Base-by-base conservation (phyloP, 2,888 invertebrate species). In the Tenthredo amoena region DNA sequence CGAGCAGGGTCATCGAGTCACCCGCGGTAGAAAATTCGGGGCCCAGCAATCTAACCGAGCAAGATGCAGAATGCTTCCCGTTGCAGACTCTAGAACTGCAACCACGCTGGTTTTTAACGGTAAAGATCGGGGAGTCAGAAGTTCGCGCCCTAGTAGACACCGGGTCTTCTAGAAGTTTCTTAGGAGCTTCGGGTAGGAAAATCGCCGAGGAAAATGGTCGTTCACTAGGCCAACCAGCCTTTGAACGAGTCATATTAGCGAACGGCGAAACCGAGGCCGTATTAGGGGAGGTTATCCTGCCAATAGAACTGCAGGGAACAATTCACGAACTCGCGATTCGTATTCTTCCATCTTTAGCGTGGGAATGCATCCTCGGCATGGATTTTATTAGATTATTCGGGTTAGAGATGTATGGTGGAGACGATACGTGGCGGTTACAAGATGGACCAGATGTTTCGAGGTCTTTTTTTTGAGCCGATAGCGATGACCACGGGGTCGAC, bases 201-300 rank as follows among this genome's bases (percentile, higher is more conserved):
- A 9, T 68, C 87, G 90, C 31, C 3, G 12, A 10, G 1, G 65
- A 65, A 21, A 12, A n/a, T 21, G 65, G 65, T 6, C 6, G 6
- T 4, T 6, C 21, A 10, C 6, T 65, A 3, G n/a, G 21, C 1
- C 2, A 21, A 65, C 65, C 65, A 15, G 26, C 26, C 65, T 65
- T 15, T n/a, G 7, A 7, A 6, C 12, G 12, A 5, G 26, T 65
- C 21, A 12, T 65, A 26, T 7, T 65, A 7, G 65, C 65, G 10
- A 65, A 65, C 65, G 65, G 65, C n/a, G 10, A 15, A 2, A 12
- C n/a, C 12, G 65, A 65, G 9, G 6, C 31, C 4, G 12, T 65
- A 26, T 2, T 31, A 3, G 65, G 31, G 2, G 65, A 65, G 9
- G 5, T 26, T 5, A 21, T 18, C 6, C 31, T 65, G 7, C 65